Evolutionary conservation across 2,113 vertebrate genomes (phyloP).

Genomic region (Syrrhaptes paradoxus): DNA sequence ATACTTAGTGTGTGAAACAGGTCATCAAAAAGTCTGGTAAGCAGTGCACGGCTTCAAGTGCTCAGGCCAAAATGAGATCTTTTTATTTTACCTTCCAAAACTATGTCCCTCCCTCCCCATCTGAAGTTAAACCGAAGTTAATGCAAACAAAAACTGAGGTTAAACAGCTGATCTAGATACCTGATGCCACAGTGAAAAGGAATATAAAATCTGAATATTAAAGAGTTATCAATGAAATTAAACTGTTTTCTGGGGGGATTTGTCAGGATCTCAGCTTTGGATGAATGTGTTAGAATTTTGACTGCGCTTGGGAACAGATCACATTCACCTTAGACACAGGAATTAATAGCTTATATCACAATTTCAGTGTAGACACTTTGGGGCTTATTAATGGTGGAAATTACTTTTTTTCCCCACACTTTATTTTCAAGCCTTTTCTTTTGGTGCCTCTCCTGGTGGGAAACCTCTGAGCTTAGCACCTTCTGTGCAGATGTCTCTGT

Average conservation of each 20-base stretch:
- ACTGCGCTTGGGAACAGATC: background rate
- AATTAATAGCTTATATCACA: background rate
- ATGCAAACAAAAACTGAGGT: background rate
- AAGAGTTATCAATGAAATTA: background rate
- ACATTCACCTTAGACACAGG: background rate
- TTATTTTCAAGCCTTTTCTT: background rate
- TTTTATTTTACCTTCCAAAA: background rate
- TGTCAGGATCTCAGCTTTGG: background rate
- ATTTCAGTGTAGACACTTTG: background rate
- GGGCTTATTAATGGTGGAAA: accelerated
- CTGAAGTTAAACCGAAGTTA: background rate
- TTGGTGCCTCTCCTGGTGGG: background rate
- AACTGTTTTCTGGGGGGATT: background rate
- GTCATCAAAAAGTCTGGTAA: background rate
- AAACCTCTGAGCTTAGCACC: background rate
- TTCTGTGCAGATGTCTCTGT: background rate
- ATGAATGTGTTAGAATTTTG: background rate
- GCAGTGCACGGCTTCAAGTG: background rate
- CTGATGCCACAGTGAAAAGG: background rate
- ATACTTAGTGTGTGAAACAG: background rate
- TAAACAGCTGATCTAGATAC: background rate
- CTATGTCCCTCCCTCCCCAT: accelerated
- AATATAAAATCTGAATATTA: background rate
- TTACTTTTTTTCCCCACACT: accelerated
- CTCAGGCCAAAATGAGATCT: background rate